phyloP scores from a whole-genome alignment of 1,140 invertebrate species.

The Platyura marginata region DNA sequence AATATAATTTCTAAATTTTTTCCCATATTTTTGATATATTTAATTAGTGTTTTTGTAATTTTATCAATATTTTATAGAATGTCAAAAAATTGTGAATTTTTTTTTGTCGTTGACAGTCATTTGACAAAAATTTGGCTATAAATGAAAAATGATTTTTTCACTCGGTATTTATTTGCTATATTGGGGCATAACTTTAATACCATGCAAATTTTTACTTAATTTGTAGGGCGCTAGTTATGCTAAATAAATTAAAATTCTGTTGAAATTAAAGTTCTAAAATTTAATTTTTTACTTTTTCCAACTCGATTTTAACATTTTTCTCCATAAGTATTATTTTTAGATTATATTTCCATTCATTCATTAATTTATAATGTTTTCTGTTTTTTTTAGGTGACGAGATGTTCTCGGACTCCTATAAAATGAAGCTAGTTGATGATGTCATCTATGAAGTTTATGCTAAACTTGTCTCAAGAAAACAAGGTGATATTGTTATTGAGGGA shows the following conservation, averaged over 20 bases:
- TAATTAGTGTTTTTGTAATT: neutral
- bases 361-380: neutral
- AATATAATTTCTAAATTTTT: constrained; percentile 13
- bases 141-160: neutral
- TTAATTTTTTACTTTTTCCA: neutral
- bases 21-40: neutral
- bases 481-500: constrained; percentile 66
- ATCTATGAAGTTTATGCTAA: constrained; percentile 90
- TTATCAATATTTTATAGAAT: neutral
- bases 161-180: neutral
- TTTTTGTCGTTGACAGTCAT: neutral
- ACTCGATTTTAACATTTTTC: neutral
- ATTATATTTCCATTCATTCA: neutral
- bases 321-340: neutral
- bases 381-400: constrained; percentile 77
- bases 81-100: neutral
- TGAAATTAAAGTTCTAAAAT: neutral
- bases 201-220: too few species aligned
- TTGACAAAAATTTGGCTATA: neutral
- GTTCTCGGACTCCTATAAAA: constrained; percentile 94
- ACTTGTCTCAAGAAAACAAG: constrained; percentile 53
- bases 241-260: neutral
- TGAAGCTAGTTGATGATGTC: constrained; percentile 83
- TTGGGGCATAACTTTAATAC: too few species aligned
- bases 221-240: too few species aligned